A percentile compares a stretch with the other conserved stretches of the same genome.
Evolutionary conservation across 1,140 invertebrate species (phyloP).

Genomic region (Hesperophylax magnus): DNA sequence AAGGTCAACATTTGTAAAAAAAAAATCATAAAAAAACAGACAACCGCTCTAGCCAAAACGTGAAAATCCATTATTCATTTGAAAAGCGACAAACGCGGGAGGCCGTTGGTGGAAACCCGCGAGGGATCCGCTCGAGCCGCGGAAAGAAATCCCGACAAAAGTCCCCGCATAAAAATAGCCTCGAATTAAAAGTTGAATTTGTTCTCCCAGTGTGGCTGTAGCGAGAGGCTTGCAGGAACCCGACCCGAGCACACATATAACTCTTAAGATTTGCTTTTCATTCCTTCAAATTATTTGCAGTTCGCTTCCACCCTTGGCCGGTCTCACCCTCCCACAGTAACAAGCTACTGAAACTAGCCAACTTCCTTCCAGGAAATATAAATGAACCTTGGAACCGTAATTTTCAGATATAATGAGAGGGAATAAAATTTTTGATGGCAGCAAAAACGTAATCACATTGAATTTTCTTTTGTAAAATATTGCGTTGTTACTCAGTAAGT

Average conservation of each 20-base stretch:
- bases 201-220: constrained; percentile 23
- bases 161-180: constrained; percentile 38
- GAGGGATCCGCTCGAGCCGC: background rate
- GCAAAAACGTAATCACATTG: background rate
- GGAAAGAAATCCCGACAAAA: constrained; percentile 15
- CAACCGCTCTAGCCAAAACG: constrained; percentile 29
- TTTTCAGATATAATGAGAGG: background rate
- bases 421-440: background rate
- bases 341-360: constrained; percentile 48
- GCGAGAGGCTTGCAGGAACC: constrained; percentile 12
- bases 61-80: constrained; percentile 40
- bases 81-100: constrained; percentile 29
- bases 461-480: no score
- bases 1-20: constrained; percentile 13
- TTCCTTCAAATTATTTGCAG: constrained; percentile 54
- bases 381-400: constrained; percentile 49
- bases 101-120: constrained; percentile 1
- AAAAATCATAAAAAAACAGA: constrained; percentile 27
- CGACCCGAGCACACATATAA: constrained; percentile 41
- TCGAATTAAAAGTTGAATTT: constrained; percentile 50
- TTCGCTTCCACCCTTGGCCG: constrained; percentile 36
- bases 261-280: constrained; percentile 52
- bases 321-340: constrained; percentile 35
- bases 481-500: no score
- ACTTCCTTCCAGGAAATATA: constrained; percentile 55